Percentiles rank a stretch among this genome's conserved stretches.
These are phyloP conservation scores for Acanthis flammea DNA, from an alignment of 2,797 vertebrate species.

Conservation along the genomic window DNA sequence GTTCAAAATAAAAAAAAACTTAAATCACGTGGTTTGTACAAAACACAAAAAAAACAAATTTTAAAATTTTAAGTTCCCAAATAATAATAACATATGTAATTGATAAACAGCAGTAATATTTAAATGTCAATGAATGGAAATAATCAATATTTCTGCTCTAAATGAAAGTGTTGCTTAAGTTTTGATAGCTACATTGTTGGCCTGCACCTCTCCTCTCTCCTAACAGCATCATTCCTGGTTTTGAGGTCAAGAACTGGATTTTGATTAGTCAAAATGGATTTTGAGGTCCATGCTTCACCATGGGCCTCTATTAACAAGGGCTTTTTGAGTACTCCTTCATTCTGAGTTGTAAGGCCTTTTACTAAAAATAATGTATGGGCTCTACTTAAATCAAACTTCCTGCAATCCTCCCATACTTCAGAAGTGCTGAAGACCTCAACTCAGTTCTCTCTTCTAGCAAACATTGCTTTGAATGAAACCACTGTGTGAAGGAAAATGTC, in stretches of 20 bases:
- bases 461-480: not conserved
- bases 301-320: not conserved
- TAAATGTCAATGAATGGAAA: not conserved
- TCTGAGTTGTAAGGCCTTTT: not conserved
- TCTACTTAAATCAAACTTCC: not conserved
- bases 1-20: not conserved
- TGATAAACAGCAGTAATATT: not conserved
- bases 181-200: not conserved
- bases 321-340: not conserved
- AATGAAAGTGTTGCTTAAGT: not conserved
- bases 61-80: not conserved
- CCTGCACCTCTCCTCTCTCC: not conserved
- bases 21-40: accelerated
- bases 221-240: not conserved
- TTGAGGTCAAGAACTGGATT: not conserved
- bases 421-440: not conserved
- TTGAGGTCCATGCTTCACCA: not conserved
- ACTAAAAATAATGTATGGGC: not conserved
- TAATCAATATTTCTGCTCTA: not conserved
- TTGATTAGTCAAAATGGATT: not conserved
- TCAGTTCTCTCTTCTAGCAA: not conserved
- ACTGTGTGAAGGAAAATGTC: not conserved
- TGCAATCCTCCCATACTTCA: not conserved
- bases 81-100: not conserved
- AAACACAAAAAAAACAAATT: not conserved